These are phyloP conservation scores for Pyrrhia umbra DNA, from an alignment of 2,888 invertebrate species.

Conservation along the genomic window DNA sequence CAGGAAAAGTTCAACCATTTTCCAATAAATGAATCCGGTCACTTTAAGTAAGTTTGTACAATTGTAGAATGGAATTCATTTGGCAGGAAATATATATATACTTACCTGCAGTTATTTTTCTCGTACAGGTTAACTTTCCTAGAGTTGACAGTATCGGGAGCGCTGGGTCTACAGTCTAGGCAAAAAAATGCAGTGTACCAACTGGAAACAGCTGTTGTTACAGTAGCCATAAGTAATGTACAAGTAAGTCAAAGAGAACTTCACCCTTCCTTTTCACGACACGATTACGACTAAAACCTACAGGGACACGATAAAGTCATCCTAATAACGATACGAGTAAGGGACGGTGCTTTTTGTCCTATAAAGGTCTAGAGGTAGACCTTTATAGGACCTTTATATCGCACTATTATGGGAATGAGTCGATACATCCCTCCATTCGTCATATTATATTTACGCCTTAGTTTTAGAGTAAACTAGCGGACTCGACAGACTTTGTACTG, in stretches of 20 bases:
- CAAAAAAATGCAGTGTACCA: neutral
- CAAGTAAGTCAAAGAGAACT: slow-evolving; percentile 7
- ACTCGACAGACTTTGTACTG: no score
- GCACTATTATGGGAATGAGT: no score
- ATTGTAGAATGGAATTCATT: neutral
- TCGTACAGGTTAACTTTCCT: slow-evolving; percentile 4
- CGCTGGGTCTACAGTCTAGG: slow-evolving; percentile 4
- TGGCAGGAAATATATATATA: neutral
- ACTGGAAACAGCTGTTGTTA: slow-evolving; percentile 4
- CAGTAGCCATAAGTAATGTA: neutral
- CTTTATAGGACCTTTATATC: no score
- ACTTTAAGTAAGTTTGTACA: slow-evolving; percentile 29
- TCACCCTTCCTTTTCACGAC: neutral
- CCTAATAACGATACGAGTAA: no score
- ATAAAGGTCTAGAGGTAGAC: no score
- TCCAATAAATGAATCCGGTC: slow-evolving; percentile 13
- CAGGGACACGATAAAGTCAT: neutral
- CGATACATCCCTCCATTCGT: no score
- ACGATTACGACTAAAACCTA: no score
- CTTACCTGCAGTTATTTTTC: no score
- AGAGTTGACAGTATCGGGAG: slow-evolving; percentile 5
- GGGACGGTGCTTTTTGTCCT: no score
- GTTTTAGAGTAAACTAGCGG: no score
- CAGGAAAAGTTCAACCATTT: slow-evolving; percentile 2
- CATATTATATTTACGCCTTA: no score